phyloP scores from a whole-genome alignment of 1,140 invertebrate genomes.

The Neotoxoptera formosana region DNA sequence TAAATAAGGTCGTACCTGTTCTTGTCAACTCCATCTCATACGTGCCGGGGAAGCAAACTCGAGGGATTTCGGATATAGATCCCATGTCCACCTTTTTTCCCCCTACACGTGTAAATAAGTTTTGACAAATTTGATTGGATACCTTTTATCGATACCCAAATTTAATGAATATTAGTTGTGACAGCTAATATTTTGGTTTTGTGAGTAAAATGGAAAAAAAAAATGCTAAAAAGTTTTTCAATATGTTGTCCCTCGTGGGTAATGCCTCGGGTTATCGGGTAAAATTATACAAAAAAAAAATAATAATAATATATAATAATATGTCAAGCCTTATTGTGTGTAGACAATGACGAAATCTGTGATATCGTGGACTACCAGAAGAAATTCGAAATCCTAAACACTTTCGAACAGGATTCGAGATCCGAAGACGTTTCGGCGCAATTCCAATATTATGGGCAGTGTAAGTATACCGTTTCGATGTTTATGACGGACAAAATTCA shows the following conservation, averaged over 20 bases:
- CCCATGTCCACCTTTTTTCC: not conserved
- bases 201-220: not conserved
- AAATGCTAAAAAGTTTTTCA: not conserved
- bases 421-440: constrained; percentile 71
- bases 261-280: not conserved
- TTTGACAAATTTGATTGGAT: constrained; percentile 2
- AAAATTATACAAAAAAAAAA: not conserved
- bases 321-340: constrained; percentile 28
- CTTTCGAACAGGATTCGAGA: constrained; percentile 81
- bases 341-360: constrained; percentile 85
- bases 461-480: constrained; percentile 67
- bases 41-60: constrained; percentile 1
- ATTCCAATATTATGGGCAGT: constrained; percentile 74
- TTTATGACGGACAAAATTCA: not conserved
- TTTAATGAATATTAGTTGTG: constrained; percentile 29
- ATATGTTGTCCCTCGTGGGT: not conserved
- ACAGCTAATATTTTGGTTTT: not conserved
- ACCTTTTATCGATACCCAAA: not conserved
- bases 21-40: not conserved
- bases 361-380: constrained; percentile 89
- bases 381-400: constrained; percentile 87
- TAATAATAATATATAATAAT: constrained; percentile 36
- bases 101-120: not conserved
- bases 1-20: constrained; percentile 21
- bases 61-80: not conserved